A percentile compares a stretch with the other conserved stretches of the same genome.
These are phyloP conservation scores for Coryphaenoides rupestris DNA, from an alignment of 2,113 vertebrate species.

Conservation along the genomic window DNA sequence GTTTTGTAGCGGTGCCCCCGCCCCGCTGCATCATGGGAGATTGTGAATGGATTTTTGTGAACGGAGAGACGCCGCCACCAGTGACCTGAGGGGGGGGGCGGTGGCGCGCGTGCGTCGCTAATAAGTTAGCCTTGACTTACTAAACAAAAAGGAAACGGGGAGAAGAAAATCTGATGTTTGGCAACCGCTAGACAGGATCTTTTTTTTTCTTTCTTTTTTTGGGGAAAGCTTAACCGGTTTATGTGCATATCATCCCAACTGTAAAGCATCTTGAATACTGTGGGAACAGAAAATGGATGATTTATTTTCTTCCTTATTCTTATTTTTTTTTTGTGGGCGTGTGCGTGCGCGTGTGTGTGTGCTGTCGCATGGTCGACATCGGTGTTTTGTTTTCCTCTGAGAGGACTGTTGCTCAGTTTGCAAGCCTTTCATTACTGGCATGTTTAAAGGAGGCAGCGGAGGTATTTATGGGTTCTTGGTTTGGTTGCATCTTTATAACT, in stretches of 20 bases:
- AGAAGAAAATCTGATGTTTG: constrained; percentile 69
- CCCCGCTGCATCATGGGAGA: constrained; percentile 81
- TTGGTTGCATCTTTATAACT: constrained; percentile 98
- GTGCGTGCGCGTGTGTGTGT: constrained; percentile 83
- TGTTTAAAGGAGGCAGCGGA: constrained; percentile 86
- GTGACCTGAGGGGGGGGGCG: too few relatives aligned
- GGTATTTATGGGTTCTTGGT: constrained; percentile 98
- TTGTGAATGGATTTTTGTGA: constrained; percentile 68
- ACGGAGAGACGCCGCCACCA: constrained; percentile 76
- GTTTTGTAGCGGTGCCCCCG: constrained; percentile 46
- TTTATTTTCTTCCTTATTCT: constrained; percentile 79
- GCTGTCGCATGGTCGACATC: constrained; percentile 99
- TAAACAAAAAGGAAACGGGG: constrained; percentile 18
- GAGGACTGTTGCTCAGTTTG: constrained; percentile 99
- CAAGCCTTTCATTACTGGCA: constrained; percentile 98
- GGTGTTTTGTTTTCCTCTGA: constrained; percentile 99
- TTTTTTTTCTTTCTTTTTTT: constrained; percentile 58
- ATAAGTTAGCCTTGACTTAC: constrained; percentile 74
- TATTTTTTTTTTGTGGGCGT: constrained; percentile 59
- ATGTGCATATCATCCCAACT: constrained; percentile 97
- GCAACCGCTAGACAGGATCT: constrained; percentile 62
- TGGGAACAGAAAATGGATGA: constrained; percentile 90
- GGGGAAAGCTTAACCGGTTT: constrained; percentile 74
- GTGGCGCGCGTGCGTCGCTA: constrained; percentile 74
- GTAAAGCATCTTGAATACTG: constrained; percentile 93